Base-by-base conservation (phyloP, 2,797 vertebrate genomes). In the Chaetophractus vellerosus region DNA sequence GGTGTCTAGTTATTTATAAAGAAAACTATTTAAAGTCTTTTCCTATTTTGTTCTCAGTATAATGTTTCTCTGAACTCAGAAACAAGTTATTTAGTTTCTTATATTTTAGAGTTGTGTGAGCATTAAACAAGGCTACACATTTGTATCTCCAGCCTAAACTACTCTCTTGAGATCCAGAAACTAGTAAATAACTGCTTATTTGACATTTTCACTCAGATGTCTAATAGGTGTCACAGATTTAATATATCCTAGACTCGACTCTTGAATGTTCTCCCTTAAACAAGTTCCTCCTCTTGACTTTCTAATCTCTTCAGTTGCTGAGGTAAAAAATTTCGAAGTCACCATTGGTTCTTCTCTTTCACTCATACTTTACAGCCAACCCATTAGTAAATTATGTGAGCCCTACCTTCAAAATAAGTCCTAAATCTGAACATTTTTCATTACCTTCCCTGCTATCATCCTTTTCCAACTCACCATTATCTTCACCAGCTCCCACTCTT, bases 41-140 rank as follows among this genome's bases (percentile, higher is more conserved):
- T 80, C 28, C 69, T 55, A 24, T 50, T 84, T 93, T 90, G 26
- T 91, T 90, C 96, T 95, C n/a, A n/a, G 69, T 80, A 48, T 87
- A 63, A 76, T 84, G 24, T 80, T 88, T 59, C 26, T 87, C 19
- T 91, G 7, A 36, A 50, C 50, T 93, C 33, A 83, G 55, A 94
- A 79, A n/a, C 66, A 80, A 90, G 88, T 71, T 48, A 57, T 79
- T 31, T 64, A 31, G 1, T 64, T 93, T 76, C n/a, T 91, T n/a
- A n/a, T n/a, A n/a, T 86, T 48, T 83, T 76, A 80, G 36, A 93
- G 85, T n/a, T 80, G 15, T 89, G 14, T 94, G 76, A 83, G 33
- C 48, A 52, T 52, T 85, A 61, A 91, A 61, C n/a, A 69, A 86
- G 38, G 24, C n/a, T 96, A 8, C 59, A 21, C 38, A 52, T 83